Percentiles rank a stretch among this genome's conserved stretches.
phyloP scores from a whole-genome alignment of 1,140 invertebrate genomes.

The Trypoxylus dichotomus region DNA sequence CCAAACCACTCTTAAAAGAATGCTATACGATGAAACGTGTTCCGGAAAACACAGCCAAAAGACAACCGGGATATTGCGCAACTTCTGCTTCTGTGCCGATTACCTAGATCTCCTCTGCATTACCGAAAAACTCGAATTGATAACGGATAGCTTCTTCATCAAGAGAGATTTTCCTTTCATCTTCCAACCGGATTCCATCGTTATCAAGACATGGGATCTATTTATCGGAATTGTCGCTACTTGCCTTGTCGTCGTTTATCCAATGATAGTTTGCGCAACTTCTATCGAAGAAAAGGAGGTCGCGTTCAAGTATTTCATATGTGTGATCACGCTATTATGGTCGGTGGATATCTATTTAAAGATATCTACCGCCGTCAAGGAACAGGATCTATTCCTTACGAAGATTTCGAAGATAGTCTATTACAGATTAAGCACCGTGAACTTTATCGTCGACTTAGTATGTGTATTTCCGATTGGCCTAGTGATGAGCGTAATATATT shows the following conservation, averaged over 20 bases:
- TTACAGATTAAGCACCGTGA: conserved; percentile 8
- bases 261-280: neutral
- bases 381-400: conserved; percentile 23
- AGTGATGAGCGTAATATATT: neutral
- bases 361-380: conserved; percentile 35
- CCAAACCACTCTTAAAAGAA: conserved; percentile 12
- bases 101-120: conserved; percentile 35
- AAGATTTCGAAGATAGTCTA: conserved; percentile 28
- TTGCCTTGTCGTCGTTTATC: conserved; percentile 16
- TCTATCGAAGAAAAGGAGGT: neutral
- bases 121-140: conserved; percentile 33
- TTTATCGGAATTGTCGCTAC: neutral
- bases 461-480: conserved; percentile 32
- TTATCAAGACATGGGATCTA: conserved; percentile 32
- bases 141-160: conserved; percentile 35
- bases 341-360: conserved; percentile 36
- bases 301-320: neutral
- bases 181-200: conserved; percentile 34
- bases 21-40: neutral
- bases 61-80: neutral
- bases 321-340: conserved; percentile 29
- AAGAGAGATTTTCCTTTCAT: conserved; percentile 34
- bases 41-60: neutral
- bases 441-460: conserved; percentile 33
- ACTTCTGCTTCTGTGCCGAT: conserved; percentile 30